Evolutionary conservation across 2,888 invertebrate genomes (phyloP).

Genomic region (Apeira syringaria): DNA sequence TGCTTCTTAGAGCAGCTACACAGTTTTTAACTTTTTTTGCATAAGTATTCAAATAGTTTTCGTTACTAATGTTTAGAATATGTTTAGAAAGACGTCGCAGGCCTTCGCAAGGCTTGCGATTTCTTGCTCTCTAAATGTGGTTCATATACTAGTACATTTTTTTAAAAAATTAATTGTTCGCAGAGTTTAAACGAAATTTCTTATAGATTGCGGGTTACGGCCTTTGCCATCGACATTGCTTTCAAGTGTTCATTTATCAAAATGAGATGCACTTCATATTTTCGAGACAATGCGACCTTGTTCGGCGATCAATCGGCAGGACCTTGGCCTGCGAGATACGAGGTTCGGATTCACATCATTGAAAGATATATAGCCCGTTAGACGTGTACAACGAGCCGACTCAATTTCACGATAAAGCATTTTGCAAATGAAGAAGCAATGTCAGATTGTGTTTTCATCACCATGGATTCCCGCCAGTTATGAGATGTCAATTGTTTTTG

Average conservation of each 20-base stretch:
- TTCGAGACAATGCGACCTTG: slow-evolving; percentile 44
- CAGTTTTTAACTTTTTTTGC: no score
- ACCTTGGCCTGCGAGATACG: slow-evolving; percentile 59
- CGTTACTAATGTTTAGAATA: no score
- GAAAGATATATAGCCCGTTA: slow-evolving; percentile 45
- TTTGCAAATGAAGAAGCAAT: slow-evolving; percentile 44
- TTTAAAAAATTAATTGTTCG: no score
- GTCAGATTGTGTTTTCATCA: slow-evolving; percentile 36
- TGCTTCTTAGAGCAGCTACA: no score
- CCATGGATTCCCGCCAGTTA: slow-evolving; percentile 28
- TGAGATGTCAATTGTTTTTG: slow-evolving; percentile 39
- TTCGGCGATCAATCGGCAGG: slow-evolving; percentile 44
- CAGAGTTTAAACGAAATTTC: no score
- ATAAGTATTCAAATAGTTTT: no score
- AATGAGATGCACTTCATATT: slow-evolving; percentile 19
- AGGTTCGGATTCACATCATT: slow-evolving; percentile 47
- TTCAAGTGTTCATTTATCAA: slow-evolving; percentile 9
- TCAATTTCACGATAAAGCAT: slow-evolving; percentile 44
- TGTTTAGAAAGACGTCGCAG: no score
- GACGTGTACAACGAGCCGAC: slow-evolving; percentile 47
- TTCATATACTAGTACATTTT: no score
- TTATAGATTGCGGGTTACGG: no score
- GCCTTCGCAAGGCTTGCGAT: no score
- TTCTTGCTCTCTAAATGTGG: no score
- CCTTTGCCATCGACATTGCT: background rate